Evolutionary conservation across 2,888 invertebrate genomes (phyloP), one percentile per base, ranked within the genome.

Genomic region (Beris morrisii): DNA sequence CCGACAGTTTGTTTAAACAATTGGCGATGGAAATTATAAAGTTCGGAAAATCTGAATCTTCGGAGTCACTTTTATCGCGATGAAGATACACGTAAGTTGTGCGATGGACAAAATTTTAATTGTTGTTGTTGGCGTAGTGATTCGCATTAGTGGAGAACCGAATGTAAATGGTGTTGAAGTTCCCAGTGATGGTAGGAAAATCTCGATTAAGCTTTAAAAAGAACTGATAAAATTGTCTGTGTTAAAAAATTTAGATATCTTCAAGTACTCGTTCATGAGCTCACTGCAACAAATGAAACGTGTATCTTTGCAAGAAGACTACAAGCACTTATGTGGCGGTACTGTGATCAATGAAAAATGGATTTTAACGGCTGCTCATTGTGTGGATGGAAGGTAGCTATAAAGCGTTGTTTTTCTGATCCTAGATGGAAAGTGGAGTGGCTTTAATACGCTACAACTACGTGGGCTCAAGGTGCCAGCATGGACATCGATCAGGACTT

Each of bases 271-370:
- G 4, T 79, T 72, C 57, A 76, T 79, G 73, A 79, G 78, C 30
- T 79, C 79, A 5, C 65, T 79, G 65, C 79, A 79, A 71, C 75
- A 79, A 65, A 69, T 72, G 0, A 9, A 64, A 5, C 13, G 32
- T 30, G 38, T 45, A 46, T 32, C 44, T 15, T 65, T 57, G 58
- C 63, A 57, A 9, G 55, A 61, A 13, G 48, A 12, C 4, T 76
- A 73, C 67, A 71, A 73, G n/a, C 80, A 80, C 66, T 79, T 80
- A 69, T 80, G 80, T 61, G 80, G 80, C 9, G 80, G 78, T n/a
- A 75, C 74, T 55, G 67, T 79, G 45, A 73, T 79, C 4, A 74
- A 73, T 58, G 66, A 71, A 1, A 72, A 72, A 4, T 79, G 79
- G 79, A 75, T 79, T 57, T 67, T 80, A 44, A 76, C 78, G 11